A percentile compares a stretch with the other conserved stretches of the same genome.
These are phyloP conservation scores for Cotesia glomerata DNA, from an alignment of 1,140 invertebrate species.

Conservation along the genomic window DNA sequence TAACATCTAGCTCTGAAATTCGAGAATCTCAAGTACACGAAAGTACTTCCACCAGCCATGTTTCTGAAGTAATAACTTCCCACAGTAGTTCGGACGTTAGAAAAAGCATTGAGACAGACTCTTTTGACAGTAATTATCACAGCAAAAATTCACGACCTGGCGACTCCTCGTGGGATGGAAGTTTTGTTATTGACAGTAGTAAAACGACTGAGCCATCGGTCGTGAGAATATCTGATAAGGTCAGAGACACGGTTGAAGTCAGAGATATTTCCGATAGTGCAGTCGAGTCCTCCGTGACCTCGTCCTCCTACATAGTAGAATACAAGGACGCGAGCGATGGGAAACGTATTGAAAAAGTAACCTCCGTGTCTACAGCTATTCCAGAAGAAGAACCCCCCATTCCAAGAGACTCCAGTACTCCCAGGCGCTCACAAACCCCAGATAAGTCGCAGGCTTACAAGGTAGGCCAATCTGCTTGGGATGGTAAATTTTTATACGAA, in stretches of 20 bases:
- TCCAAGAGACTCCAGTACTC: constrained; percentile 26
- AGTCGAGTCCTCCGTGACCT: constrained; percentile 34
- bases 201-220: constrained; percentile 38
- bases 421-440: constrained; percentile 21
- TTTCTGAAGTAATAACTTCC: constrained; percentile 1
- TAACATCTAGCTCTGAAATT: background rate
- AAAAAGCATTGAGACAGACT: background rate
- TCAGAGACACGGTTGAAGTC: constrained; percentile 42
- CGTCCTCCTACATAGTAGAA: constrained; percentile 44
- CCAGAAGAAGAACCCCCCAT: constrained; percentile 37
- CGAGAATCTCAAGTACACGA: background rate
- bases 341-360: constrained; percentile 38
- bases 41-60: background rate
- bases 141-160: constrained; percentile 19
- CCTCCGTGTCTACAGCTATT: constrained; percentile 43
- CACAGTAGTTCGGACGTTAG: background rate
- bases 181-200: constrained; percentile 35
- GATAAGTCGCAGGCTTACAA: constrained; percentile 26
- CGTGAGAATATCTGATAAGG: constrained; percentile 33
- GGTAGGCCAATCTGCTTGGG: constrained; percentile 63
- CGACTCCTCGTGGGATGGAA: constrained; percentile 43
- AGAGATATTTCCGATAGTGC: constrained; percentile 43
- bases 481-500: constrained; percentile 61
- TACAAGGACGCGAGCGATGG: constrained; percentile 43
- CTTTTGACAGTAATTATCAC: background rate